Evolutionary conservation across 2,888 invertebrate species (phyloP), one percentile per base, ranked within the genome.

Genomic region (Dorcus parallelipipedus): DNA sequence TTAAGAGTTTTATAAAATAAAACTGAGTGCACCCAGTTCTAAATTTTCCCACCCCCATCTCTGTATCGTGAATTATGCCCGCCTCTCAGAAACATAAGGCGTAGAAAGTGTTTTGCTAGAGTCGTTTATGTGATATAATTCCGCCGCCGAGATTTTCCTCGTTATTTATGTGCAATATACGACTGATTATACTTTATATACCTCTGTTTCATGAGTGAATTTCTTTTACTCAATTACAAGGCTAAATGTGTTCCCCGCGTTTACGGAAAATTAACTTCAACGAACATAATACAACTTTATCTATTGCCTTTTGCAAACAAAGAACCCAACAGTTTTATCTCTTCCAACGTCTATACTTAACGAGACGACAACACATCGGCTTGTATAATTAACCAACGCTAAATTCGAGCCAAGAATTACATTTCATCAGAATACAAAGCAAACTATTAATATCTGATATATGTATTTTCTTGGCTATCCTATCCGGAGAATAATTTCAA

Each of bases 81-180:
- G 60, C 67, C 71, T 65, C 69, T 71, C 69, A 71, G 60, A 63
- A 69, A 68, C 71, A 71, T 69, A 70, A 69, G 68, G 71, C 68
- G 68, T 67, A 63, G 64, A 64, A 70, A 71, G 68, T 71, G 69
- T 71, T 69, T 70, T 69, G 68, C 68, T 64, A 67, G 64, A 69
- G 71, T 67, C 71, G 69, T 71, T 70, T 70, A 69, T 69, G 67
- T 67, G 67, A 69, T 70, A 70, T 71, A 71, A 71, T 70, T 69
- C 69, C 64, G 63, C 58, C 63, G 65, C 66, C 67, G 67, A 71
- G 71, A 69, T 72, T 72, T 69, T 69, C 65, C 50, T 63, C 58
- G 68, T 70, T 72, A 72, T 72, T 72, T 72, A 71, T 72, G 72
- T 64, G 69, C 68, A 68, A 70, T 70, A 72, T 68, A 71, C 59